A percentile compares a stretch with the other conserved stretches of the same genome.
Conservation (phyloP, 2,888 invertebrate species). For the Halictus ligatus region DNA sequence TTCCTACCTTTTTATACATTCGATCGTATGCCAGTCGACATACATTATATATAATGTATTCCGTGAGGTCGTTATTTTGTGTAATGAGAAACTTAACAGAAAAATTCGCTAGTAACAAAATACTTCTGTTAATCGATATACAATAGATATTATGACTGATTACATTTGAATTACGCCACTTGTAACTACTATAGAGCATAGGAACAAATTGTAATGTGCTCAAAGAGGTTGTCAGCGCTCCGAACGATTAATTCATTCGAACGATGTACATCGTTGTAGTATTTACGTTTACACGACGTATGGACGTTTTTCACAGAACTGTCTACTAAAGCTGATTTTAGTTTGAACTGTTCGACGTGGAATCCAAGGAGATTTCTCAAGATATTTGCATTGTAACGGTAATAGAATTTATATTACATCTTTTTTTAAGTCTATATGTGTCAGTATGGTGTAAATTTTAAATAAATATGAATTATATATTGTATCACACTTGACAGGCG, state of each 20-base stretch:
- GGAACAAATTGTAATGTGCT: constrained; percentile 29
- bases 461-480: constrained; percentile 33
- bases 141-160: constrained; percentile 28
- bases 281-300: constrained; percentile 23
- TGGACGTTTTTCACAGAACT: constrained; percentile 37
- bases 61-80: constrained; percentile 41
- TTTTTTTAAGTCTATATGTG: constrained; percentile 33
- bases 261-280: constrained; percentile 33
- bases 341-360: constrained; percentile 48
- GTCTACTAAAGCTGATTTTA: constrained; percentile 50
- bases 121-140: constrained; percentile 30
- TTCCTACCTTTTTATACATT: constrained; percentile 49
- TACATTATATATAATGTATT: not conserved
- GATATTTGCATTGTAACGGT: constrained; percentile 15
- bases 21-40: constrained; percentile 39
- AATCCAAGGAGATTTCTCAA: constrained; percentile 4
- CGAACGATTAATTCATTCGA: constrained; percentile 38
- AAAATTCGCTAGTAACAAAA: constrained; percentile 32
- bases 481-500: constrained; percentile 1
- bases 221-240: constrained; percentile 10
- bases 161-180: constrained; percentile 48
- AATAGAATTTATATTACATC: constrained; percentile 26
- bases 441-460: constrained; percentile 26
- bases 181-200: constrained; percentile 28
- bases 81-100: constrained; percentile 34